Percentiles rank a stretch among this genome's conserved stretches.
phyloP scores from a whole-genome alignment of 2,797 vertebrate genomes.

The Argya squamiceps region DNA sequence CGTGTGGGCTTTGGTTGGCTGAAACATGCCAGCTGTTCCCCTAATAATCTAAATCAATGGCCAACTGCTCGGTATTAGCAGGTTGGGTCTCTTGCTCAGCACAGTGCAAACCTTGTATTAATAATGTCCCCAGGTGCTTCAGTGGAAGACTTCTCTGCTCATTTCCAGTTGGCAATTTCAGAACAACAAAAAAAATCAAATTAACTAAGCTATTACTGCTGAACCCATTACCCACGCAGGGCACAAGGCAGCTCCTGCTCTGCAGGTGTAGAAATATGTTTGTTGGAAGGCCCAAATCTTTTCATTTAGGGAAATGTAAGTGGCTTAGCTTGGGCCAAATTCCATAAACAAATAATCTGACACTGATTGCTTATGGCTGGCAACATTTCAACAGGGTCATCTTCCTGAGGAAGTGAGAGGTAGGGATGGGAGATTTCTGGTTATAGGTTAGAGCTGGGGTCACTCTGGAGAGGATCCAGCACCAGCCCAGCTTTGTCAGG shows the following conservation, averaged over 20 bases:
- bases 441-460: not conserved
- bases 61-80: conserved; percentile 55
- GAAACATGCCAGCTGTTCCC: conserved; percentile 68
- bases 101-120: not conserved
- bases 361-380: accelerated
- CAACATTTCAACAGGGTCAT: not conserved
- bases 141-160: not conserved
- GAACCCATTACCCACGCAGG: not conserved
- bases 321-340: not conserved
- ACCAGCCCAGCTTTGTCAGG: not conserved
- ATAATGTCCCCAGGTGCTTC: not conserved
- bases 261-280: not conserved
- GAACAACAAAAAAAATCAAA: not conserved
- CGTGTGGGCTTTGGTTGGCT: conserved; percentile 49
- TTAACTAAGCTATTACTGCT: not conserved
- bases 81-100: not conserved
- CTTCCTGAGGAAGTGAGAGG: not conserved
- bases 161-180: not conserved
- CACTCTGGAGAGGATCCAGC: not conserved
- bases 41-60: conserved; percentile 66
- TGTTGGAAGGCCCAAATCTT: not conserved
- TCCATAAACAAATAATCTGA: not conserved
- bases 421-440: not conserved
- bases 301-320: not conserved
- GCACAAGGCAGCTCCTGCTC: not conserved